Base-by-base conservation (phyloP, 1,140 invertebrate species). In the Bombus soroeensis region DNA sequence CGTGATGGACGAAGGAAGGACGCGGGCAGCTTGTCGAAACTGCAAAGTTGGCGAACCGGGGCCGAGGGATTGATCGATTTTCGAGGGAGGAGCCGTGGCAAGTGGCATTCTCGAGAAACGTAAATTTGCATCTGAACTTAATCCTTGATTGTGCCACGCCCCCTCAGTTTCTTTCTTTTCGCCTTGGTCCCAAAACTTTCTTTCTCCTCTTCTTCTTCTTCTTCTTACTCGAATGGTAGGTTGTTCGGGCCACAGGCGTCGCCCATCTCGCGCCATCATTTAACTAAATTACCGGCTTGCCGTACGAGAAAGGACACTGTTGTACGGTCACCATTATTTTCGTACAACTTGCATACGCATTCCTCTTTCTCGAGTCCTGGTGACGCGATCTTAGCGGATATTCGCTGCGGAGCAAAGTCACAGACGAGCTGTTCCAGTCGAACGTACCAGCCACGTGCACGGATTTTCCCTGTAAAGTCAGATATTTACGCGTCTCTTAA, bases 251-350 rank as follows among this genome's bases (percentile, higher is more conserved):
- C 87, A 86, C 87, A 88, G 84, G 87, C 84, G 71, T 85, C 57
- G 87, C 72, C 79, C 87, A 77, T 88, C 81, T 87, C 85, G 62
- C 88, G 57, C 81, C 68, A 64, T 85, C 62, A 47, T 87, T 89
- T 87, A 78, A 89, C 81, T 88, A 91, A 91, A 89, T 77, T 86
- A 84, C 85, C 78, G 81, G 70, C 77, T 76, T 68, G 88, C 86
- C 80, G 41, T 28, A 74, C 77, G 37, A 53, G 71, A 62, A 82
- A 78, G 66, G 81, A 86, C 85, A 86, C 85, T 47, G 64, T 81
- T 75, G 57, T 41, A 68, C 28, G 53, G 77, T 57, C 43, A 22
- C 34, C 77, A 81, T 85, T 85, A 73, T 73, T 81, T 74, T 68
- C 83, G 59, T 62, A 47, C 22, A 79, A 72, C 37, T 59, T 62